Conservation (phyloP, 2,113 vertebrate genomes). For the western clawed frog (Xenopus tropicalis) region DNA sequence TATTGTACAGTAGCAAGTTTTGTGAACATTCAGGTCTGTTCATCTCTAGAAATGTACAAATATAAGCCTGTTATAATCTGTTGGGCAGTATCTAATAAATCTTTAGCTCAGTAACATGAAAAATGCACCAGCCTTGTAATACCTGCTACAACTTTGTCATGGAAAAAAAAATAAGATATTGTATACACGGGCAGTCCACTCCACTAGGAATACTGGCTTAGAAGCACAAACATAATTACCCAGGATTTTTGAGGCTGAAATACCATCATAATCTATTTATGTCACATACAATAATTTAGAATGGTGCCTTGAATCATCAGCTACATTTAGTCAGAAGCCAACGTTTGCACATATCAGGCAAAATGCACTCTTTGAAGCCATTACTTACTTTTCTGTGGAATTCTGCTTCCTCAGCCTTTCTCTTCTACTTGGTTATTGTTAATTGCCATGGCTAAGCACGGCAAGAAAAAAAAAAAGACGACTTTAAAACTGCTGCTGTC, state of each 20-base stretch:
- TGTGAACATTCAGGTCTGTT: no score
- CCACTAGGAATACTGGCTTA: neutral
- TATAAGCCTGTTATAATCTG: no score
- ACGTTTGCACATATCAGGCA: constrained; percentile 24
- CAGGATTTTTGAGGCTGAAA: neutral
- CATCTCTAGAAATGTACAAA: no score
- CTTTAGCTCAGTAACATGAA: no score
- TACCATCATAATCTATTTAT: constrained; percentile 10
- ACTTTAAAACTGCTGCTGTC: constrained; percentile 41
- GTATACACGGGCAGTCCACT: no score
- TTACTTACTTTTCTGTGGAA: constrained; percentile 31
- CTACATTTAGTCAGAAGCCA: constrained; percentile 8
- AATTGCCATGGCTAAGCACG: constrained; percentile 40
- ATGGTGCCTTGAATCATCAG: constrained; percentile 14
- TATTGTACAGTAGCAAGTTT: no score
- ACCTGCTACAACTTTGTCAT: no score
- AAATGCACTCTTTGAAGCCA: constrained; percentile 27
- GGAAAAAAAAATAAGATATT: no score
- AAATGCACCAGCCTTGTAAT: no score
- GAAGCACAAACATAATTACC: neutral
- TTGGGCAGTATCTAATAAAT: no score
- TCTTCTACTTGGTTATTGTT: constrained; percentile 38
- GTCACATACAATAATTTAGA: constrained; percentile 15
- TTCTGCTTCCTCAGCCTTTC: constrained; percentile 37
- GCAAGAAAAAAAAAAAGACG: constrained; percentile 39